A percentile compares a stretch with the other conserved stretches of the same genome.
These are phyloP conservation scores for Caranx melampygus DNA, from an alignment of 2,113 vertebrate species.

Conservation along the genomic window DNA sequence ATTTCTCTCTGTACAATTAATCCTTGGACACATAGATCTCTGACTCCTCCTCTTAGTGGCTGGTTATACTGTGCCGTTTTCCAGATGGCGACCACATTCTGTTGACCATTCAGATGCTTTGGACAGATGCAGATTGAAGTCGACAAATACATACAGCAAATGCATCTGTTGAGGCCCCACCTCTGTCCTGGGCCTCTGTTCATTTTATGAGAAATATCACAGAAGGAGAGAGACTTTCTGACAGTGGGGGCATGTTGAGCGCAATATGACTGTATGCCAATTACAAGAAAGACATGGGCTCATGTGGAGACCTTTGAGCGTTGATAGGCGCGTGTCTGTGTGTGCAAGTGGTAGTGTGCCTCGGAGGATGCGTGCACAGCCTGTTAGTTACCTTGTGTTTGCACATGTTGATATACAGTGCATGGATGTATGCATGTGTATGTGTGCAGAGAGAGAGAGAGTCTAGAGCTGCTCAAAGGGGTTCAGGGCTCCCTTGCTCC, in stretches of 20 bases:
- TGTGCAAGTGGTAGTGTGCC: conserved; percentile 13
- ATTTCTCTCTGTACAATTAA: background rate
- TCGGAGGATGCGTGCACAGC: conserved; percentile 15
- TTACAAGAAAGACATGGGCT: conserved; percentile 47
- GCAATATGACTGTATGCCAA: conserved; percentile 28
- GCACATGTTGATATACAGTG: conserved; percentile 52
- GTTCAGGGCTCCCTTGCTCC: conserved; percentile 85
- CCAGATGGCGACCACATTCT: conserved; percentile 13
- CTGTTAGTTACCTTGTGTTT: conserved; percentile 32
- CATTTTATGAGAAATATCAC: conserved; percentile 19
- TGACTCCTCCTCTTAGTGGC: background rate
- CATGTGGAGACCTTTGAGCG: conserved; percentile 44
- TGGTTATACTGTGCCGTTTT: background rate
- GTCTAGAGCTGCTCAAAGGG: conserved; percentile 57
- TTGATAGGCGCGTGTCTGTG: background rate
- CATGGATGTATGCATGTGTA: conserved; percentile 9
- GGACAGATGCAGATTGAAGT: conserved; percentile 29
- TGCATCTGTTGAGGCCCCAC: conserved; percentile 25
- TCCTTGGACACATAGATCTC: background rate
- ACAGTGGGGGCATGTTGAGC: conserved; percentile 17
- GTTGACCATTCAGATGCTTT: conserved; percentile 37
- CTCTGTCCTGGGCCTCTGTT: conserved; percentile 22
- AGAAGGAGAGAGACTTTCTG: conserved; percentile 9
- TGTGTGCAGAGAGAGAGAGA: conserved; percentile 37
- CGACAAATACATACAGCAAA: conserved; percentile 33